These are phyloP conservation scores for Oscheius sp. DNA, from an alignment of 2,888 invertebrate genomes.

Conservation along the genomic window DNA sequence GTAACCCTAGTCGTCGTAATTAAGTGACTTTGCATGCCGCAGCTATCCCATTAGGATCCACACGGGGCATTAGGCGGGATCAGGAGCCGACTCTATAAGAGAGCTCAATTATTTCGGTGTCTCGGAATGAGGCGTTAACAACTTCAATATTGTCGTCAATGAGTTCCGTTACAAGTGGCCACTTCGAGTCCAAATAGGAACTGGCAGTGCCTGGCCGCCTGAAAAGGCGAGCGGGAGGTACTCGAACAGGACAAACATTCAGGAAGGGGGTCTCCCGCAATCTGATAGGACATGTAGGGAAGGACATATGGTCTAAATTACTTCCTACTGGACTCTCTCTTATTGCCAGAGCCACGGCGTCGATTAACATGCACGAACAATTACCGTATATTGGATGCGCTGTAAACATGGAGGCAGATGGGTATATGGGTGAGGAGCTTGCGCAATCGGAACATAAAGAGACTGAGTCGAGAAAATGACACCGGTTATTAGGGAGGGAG, in stretches of 20 bases:
- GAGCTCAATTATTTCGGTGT: constrained; percentile 5
- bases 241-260: constrained; percentile 17
- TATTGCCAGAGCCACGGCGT: constrained; percentile 1
- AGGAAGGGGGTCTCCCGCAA: not conserved
- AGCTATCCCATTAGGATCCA: constrained; percentile 8
- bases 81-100: constrained; percentile 11
- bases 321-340: constrained; percentile 25
- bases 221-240: not conserved
- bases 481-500: not conserved
- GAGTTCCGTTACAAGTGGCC: constrained; percentile 9
- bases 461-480: constrained; percentile 16
- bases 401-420: constrained; percentile 30
- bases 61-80: too few species aligned
- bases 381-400: constrained; percentile 37
- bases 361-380: constrained; percentile 25
- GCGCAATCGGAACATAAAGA: constrained; percentile 12
- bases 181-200: not conserved
- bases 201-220: constrained; percentile 11
- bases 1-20: constrained; percentile 6
- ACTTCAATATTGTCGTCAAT: not conserved
- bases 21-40: constrained; percentile 22
- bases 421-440: not conserved
- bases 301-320: constrained; percentile 34
- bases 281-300: not conserved
- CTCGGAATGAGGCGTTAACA: not conserved